Base-by-base conservation (phyloP, 2,888 invertebrate species). In the Eurytoma californica region DNA sequence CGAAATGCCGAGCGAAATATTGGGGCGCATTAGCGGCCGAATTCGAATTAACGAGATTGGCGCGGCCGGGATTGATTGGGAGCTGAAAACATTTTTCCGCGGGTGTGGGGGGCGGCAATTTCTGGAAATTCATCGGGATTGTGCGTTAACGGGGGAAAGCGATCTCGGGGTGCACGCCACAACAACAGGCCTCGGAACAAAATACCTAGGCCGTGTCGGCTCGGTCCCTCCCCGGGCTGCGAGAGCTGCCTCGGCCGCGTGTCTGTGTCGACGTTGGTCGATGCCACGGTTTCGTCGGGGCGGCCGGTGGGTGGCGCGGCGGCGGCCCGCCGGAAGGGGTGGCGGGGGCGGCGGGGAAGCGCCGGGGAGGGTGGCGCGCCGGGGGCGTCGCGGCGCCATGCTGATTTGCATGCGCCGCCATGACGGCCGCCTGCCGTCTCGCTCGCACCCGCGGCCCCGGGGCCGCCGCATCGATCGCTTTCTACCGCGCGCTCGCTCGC, bases 321-420 rank as follows among this genome's bases (percentile, higher is more conserved):
- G 55, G 13, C 9, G 65, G 28, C 3, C 14, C 18, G 69, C 49
- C 13, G 28, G 66, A 18, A 49, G 51, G 47, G 63, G 20, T 49
- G 49, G 30, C 28, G 81, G 79, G 78, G 80, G 78, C 82, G 82
- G 76, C 80, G 82, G 65, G 79, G 73, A 82, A 65, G 81, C 60
- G 77, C 70, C 61, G 72, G 81, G 82, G 81, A 81, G 82, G 81
- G 80, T 80, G 67, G 9, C 18, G 57, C 53, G 85, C 86, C 87
- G 90, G 89, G 89, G 89, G 89, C 89, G 91, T 90, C 89, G 90
- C 91, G 91, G 91, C 92, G 92, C 92, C 92, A 92, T 92, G 91
- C 92, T 92, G 92, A 92, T 92, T 92, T 92, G 92, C 92, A 92
- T 92, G 92, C 92, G 92, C 92, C 92, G 92, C 92, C 92, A 92